Conservation (phyloP, 2,888 invertebrate genomes). For the Hypomecis punctinalis region DNA sequence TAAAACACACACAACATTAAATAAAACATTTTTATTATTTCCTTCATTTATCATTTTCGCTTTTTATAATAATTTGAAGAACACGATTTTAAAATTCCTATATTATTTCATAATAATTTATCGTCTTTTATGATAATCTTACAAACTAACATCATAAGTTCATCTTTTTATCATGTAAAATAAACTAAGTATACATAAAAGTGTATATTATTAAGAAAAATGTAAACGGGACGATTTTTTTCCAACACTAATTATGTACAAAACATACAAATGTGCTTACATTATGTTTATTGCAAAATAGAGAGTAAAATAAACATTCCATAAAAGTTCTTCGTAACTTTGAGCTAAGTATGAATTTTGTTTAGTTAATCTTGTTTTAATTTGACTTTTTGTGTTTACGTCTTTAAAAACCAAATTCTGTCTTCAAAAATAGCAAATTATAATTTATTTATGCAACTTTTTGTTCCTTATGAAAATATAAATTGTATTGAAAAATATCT, state of each 20-base stretch:
- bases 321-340: constrained; percentile 14
- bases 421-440: background rate
- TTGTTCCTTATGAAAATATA: too few relatives aligned
- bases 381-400: background rate
- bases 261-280: constrained; percentile 38
- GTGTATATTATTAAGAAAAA: constrained; percentile 65
- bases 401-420: constrained; percentile 4
- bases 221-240: constrained; percentile 67
- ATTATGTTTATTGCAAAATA: constrained; percentile 28
- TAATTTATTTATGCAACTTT: too few relatives aligned
- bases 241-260: constrained; percentile 32
- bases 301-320: constrained; percentile 12
- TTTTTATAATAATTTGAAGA: constrained; percentile 62
- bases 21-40: constrained; percentile 67
- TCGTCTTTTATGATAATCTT: constrained; percentile 44
- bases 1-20: constrained; percentile 54
- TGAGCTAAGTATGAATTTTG: background rate
- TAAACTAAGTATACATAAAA: constrained; percentile 50
- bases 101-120: constrained; percentile 47
- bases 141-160: constrained; percentile 52
- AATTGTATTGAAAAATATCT: too few relatives aligned
- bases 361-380: too few relatives aligned
- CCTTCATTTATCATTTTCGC: constrained; percentile 55
- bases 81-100: constrained; percentile 61
- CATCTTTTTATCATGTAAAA: constrained; percentile 52